Conservation (phyloP, 64 coral and sea anemone species). For the Porites australiensis region DNA sequence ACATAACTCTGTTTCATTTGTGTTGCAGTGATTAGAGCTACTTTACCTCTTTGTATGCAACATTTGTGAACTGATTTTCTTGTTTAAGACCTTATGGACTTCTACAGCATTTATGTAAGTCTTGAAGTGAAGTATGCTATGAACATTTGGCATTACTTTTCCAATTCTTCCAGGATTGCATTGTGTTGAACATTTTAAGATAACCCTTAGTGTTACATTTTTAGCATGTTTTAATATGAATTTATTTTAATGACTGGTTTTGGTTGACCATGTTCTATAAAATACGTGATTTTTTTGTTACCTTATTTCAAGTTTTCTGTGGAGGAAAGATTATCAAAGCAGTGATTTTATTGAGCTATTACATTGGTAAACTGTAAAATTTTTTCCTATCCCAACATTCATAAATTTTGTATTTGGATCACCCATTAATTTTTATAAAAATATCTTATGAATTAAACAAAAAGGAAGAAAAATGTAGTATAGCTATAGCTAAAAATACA, state of each 20-base stretch:
- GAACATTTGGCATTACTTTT: too few species aligned
- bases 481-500: too few species aligned
- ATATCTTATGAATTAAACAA: background rate
- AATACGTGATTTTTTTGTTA: too few species aligned
- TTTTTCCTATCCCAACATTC: background rate
- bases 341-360: background rate
- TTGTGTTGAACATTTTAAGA: background rate
- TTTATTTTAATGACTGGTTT: too few species aligned
- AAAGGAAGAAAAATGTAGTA: background rate
- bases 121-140: background rate
- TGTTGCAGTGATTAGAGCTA: background rate
- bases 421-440: background rate
- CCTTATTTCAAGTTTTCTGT: background rate
- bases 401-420: slow-evolving; percentile 18
- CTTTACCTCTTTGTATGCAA: background rate
- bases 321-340: background rate
- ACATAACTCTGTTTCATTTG: slow-evolving; percentile 17
- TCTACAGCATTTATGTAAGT: slow-evolving; percentile 46
- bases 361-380: background rate
- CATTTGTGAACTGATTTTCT: slow-evolving; percentile 11
- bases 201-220: background rate
- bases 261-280: too few species aligned
- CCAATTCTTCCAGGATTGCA: too few species aligned
- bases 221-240: background rate
- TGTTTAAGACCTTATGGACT: slow-evolving; percentile 1